Conservation (phyloP, 2,888 invertebrate genomes). For the Cyclophora albipunctata region DNA sequence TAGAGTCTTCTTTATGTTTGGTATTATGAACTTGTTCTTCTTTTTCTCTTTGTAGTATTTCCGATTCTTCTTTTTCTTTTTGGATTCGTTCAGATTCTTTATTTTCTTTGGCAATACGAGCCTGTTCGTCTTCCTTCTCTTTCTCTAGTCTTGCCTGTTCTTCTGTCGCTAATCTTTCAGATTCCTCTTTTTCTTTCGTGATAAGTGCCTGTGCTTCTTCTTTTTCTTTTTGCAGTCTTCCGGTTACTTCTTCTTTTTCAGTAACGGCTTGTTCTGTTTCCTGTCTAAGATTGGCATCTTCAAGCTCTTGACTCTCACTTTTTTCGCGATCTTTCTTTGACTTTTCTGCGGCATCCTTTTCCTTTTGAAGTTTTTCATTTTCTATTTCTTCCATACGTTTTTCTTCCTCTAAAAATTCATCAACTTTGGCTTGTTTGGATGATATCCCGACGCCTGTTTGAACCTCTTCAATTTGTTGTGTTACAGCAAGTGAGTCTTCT, state of each 20-base stretch:
- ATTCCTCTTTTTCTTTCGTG: background rate
- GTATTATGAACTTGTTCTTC: background rate
- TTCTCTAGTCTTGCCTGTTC: background rate
- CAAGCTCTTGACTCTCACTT: background rate
- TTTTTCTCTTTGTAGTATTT: background rate
- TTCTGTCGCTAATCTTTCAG: background rate
- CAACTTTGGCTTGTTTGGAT: no score
- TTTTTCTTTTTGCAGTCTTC: background rate
- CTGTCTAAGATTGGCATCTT: background rate
- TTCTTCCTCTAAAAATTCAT: constrained; percentile 2
- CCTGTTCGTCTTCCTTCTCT: background rate
- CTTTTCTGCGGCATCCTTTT: constrained; percentile 1
- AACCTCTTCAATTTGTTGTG: no score
- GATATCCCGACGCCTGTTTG: no score
- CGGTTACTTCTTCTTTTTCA: background rate
- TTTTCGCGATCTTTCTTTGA: background rate
- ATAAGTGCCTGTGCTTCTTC: background rate
- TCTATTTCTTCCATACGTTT: constrained; percentile 9
- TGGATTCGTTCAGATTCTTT: no score
- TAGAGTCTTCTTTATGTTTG: background rate
- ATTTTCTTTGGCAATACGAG: background rate
- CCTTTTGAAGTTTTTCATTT: constrained; percentile 8
- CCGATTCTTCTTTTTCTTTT: constrained; percentile 2
- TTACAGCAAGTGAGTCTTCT: background rate
- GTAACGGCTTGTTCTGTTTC: background rate